Evolutionary conservation across 2,888 invertebrate species (phyloP).

Genomic region (Xestia xanthographa): DNA sequence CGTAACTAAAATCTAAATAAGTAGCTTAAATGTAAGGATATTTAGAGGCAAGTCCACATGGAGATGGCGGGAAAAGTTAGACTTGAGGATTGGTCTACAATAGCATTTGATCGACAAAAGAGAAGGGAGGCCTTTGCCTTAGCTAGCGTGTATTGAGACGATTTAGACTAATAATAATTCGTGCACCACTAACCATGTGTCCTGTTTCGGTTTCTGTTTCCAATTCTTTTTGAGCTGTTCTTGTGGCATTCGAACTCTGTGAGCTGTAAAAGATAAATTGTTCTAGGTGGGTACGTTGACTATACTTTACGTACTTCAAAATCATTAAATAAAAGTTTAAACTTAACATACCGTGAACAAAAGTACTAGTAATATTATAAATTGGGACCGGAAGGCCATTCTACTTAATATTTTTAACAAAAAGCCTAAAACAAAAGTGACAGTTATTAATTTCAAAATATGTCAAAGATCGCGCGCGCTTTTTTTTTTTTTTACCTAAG

Average conservation of each 20-base stretch:
- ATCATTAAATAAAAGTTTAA: background rate
- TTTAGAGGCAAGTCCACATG: background rate
- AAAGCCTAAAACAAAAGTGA: slow-evolving; percentile 21
- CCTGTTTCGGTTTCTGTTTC: slow-evolving; percentile 10
- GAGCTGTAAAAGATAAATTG: slow-evolving; percentile 39
- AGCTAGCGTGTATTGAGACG: background rate
- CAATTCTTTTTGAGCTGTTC: slow-evolving; percentile 27
- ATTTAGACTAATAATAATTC: no score
- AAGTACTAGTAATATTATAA: slow-evolving; percentile 43
- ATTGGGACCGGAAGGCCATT: slow-evolving; percentile 46
- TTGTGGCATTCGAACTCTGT: slow-evolving; percentile 56
- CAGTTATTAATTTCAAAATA: slow-evolving; percentile 18
- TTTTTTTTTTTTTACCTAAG: no score
- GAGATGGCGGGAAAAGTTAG: background rate
- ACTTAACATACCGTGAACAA: slow-evolving; percentile 45
- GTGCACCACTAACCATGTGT: slow-evolving; percentile 25
- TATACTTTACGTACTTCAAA: background rate
- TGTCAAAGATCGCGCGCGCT: slow-evolving; percentile 41
- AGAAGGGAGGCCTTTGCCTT: background rate
- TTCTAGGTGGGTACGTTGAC: background rate
- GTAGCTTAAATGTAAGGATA: background rate
- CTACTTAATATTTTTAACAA: background rate
- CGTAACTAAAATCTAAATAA: background rate
- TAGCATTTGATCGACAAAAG: background rate
- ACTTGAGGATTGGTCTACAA: background rate